A percentile compares a stretch with the other conserved stretches of the same genome.
Evolutionary conservation across 2,888 invertebrate genomes (phyloP).

Genomic region (Dynastes hyllus): DNA sequence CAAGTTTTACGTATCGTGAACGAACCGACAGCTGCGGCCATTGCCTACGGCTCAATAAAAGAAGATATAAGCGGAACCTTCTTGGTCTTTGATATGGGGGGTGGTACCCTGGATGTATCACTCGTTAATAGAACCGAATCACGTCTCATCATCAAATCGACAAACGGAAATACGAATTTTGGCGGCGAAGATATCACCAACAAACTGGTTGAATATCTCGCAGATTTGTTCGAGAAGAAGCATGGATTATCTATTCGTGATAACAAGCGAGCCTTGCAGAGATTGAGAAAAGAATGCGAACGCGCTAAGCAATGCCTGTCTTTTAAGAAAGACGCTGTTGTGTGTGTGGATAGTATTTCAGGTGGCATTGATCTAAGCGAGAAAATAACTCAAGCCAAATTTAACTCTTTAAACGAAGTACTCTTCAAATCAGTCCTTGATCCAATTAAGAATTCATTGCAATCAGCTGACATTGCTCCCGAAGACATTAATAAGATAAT

Average conservation of each 20-base stretch:
- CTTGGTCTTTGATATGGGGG: slow-evolving; percentile 61
- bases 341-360: slow-evolving; percentile 11
- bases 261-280: slow-evolving; percentile 48
- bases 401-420: slow-evolving; percentile 56
- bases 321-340: background rate
- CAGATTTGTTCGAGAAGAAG: slow-evolving; percentile 44
- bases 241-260: slow-evolving; percentile 50
- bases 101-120: slow-evolving; percentile 62
- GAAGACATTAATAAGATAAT: slow-evolving; percentile 59
- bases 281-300: slow-evolving; percentile 57
- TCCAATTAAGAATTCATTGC: slow-evolving; percentile 56
- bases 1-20: slow-evolving; percentile 57
- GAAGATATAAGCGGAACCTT: slow-evolving; percentile 51
- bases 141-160: slow-evolving; percentile 56
- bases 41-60: slow-evolving; percentile 56
- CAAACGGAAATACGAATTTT: slow-evolving; percentile 57
- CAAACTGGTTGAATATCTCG: slow-evolving; percentile 55
- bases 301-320: slow-evolving; percentile 55
- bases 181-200: slow-evolving; percentile 58
- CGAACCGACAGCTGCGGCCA: slow-evolving; percentile 61
- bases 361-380: background rate
- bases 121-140: slow-evolving; percentile 53
- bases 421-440: slow-evolving; percentile 56
- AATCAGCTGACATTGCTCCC: slow-evolving; percentile 53
- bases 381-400: slow-evolving; percentile 52